Percentiles rank a stretch among this genome's conserved stretches.
Conservation (phyloP, 2,797 vertebrate genomes). For the Carapus acus region DNA sequence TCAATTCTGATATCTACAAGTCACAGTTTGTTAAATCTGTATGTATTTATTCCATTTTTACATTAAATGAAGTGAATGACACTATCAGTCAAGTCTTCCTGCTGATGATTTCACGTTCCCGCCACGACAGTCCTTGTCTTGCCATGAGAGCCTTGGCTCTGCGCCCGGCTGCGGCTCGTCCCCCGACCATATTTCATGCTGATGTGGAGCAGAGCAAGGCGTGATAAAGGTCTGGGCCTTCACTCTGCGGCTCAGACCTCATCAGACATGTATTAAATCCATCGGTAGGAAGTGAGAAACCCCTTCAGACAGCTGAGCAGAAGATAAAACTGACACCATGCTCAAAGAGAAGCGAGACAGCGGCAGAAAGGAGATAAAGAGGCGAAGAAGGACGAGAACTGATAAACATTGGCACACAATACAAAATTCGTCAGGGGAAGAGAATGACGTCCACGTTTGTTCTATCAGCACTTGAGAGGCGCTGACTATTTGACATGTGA, state of each 20-base stretch:
- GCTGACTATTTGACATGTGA: too few relatives aligned
- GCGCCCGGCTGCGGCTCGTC: constrained; percentile 17
- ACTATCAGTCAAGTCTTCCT: too few relatives aligned
- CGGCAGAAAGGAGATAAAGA: neutral
- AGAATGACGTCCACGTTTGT: constrained; percentile 28
- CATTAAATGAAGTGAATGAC: too few relatives aligned
- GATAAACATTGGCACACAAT: too few relatives aligned
- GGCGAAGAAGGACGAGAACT: too few relatives aligned
- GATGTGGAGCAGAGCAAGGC: constrained; percentile 12
- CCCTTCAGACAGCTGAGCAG: constrained; percentile 14
- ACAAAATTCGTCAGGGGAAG: too few relatives aligned
- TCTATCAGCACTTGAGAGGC: too few relatives aligned
- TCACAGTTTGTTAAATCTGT: too few relatives aligned
- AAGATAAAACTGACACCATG: constrained; percentile 8
- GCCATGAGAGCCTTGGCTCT: constrained; percentile 17
- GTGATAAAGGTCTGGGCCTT: constrained; percentile 17
- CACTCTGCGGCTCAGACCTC: constrained; percentile 6
- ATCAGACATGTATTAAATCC: constrained; percentile 21
- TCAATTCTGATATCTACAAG: too few relatives aligned
- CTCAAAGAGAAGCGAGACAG: neutral
- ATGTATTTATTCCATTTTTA: too few relatives aligned
- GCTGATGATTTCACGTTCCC: constrained; percentile 12
- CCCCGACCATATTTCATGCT: constrained; percentile 12
- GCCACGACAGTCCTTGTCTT: constrained; percentile 25
- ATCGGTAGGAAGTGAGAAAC: neutral